These are phyloP conservation scores for Helicoverpa zea DNA, from an alignment of 1,140 invertebrate species.

Conservation along the genomic window DNA sequence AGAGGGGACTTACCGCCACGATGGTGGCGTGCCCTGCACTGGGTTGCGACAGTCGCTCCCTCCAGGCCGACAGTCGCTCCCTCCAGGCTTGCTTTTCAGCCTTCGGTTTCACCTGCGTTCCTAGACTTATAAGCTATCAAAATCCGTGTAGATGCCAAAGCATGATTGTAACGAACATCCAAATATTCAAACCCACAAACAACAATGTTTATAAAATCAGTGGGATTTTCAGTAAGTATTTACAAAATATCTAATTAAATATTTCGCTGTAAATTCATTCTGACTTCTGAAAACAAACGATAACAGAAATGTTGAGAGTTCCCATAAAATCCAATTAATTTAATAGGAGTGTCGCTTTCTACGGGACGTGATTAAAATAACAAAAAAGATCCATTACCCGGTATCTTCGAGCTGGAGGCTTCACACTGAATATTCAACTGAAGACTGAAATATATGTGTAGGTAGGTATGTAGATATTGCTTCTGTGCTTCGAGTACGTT, in stretches of 20 bases:
- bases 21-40: too few species aligned
- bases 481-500: neutral
- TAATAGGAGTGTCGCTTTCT: slow-evolving; percentile 47
- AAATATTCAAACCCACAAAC: too few species aligned
- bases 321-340: slow-evolving; percentile 77
- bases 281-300: slow-evolving; percentile 64
- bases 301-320: slow-evolving; percentile 64
- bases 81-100: too few species aligned
- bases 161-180: too few species aligned
- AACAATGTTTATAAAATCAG: too few species aligned
- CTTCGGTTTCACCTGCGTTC: too few species aligned
- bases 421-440: slow-evolving; percentile 5
- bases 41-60: too few species aligned
- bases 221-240: slow-evolving; percentile 3
- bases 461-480: neutral
- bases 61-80: too few species aligned
- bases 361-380: slow-evolving; percentile 76
- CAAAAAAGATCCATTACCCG: slow-evolving; percentile 70
- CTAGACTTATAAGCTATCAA: too few species aligned
- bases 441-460: slow-evolving; percentile 10
- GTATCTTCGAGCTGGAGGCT: slow-evolving; percentile 44
- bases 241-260: slow-evolving; percentile 40
- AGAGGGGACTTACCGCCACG: too few species aligned
- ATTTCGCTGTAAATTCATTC: slow-evolving; percentile 43
- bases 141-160: too few species aligned